Base-by-base conservation (phyloP, 2,888 invertebrate genomes). In the Xanthia togata region DNA sequence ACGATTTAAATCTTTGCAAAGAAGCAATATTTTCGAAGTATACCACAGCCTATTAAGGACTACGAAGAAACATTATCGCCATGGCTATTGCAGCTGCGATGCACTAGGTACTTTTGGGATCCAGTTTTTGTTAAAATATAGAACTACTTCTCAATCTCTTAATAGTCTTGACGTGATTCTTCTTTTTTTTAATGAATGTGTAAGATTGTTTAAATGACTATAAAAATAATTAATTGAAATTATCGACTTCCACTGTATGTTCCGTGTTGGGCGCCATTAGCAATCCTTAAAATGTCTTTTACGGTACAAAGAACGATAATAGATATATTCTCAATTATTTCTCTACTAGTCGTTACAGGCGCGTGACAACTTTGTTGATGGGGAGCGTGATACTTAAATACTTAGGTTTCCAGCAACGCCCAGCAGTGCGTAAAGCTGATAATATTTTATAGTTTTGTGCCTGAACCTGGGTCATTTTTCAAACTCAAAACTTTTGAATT, bases 181-280 rank as follows among this genome's bases (percentile, higher is more conserved):
- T 53, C 12, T n/a, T 26, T 50, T 12, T 38, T 38, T 38, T 8
- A 38, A 31, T 12, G 26, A 26, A 20, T 9, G 20, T 20, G 26
- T 26, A 20, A n/a, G n/a, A 6, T 38, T 38, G 0, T 38, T 5
- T 23, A 23, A 5, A 26, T 5, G 14, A 9, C 26, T 41, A 17
- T 44, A 26, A 26, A 44, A 44, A 44, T n/a, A 26, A 38, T 20
- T 38, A 4, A 26, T 12, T 11, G 11, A 6, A 26, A 35, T 26
- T 38, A 12, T 20, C 2, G 0, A n/a, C 11, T 17, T 31, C 20
- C 11, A 4, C 14, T 23, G 4, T 4, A n/a, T 44, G 17, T 31
- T n/a, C n/a, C n/a, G 4, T 20, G 55, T 55, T 64, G 69, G 69
- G 77, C 68, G 68, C 69, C 77, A 78, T 35, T 77, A 64, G 31